Conservation (phyloP, 2,888 invertebrate genomes). For the Leptopilina syphax region DNA sequence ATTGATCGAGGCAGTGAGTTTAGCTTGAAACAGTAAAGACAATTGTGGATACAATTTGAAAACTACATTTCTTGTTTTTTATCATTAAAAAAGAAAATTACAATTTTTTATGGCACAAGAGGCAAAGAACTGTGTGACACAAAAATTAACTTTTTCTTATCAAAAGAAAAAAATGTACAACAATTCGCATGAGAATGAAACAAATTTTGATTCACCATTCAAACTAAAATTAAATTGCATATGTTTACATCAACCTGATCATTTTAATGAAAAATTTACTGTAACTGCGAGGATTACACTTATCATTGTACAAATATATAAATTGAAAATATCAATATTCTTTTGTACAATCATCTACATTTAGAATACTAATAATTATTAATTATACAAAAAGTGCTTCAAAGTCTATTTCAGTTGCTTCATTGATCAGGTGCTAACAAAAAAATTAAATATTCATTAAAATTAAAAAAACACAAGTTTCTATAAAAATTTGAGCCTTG, state of each 20-base stretch:
- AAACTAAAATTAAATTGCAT: neutral
- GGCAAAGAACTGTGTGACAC: neutral
- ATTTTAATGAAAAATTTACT: neutral
- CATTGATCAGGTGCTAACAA: slow-evolving; percentile 8
- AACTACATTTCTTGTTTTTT: slow-evolving; percentile 6
- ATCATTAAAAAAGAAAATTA: slow-evolving; percentile 16
- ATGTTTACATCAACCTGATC: neutral
- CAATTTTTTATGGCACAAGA: slow-evolving; percentile 38
- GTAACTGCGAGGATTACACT: neutral
- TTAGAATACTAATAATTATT: slow-evolving; percentile 31
- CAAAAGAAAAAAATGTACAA: slow-evolving; percentile 19
- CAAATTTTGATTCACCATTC: neutral
- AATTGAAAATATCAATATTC: slow-evolving; percentile 32
- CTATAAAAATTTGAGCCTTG: neutral
- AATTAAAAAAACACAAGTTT: neutral
- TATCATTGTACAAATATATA: slow-evolving; percentile 29
- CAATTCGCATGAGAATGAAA: neutral
- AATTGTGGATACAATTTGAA: neutral
- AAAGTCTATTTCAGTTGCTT: slow-evolving; percentile 19
- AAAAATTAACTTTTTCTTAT: neutral
- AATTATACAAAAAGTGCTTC: neutral
- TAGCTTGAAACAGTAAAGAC: slow-evolving; percentile 25
- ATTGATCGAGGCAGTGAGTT: slow-evolving; percentile 33
- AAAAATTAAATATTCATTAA: neutral
- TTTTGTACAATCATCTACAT: slow-evolving; percentile 36